Percentiles rank a stretch among this genome's conserved stretches.
These are phyloP conservation scores for Drosophila neocordata DNA, from an alignment of 1,140 invertebrate genomes.

Conservation along the genomic window DNA sequence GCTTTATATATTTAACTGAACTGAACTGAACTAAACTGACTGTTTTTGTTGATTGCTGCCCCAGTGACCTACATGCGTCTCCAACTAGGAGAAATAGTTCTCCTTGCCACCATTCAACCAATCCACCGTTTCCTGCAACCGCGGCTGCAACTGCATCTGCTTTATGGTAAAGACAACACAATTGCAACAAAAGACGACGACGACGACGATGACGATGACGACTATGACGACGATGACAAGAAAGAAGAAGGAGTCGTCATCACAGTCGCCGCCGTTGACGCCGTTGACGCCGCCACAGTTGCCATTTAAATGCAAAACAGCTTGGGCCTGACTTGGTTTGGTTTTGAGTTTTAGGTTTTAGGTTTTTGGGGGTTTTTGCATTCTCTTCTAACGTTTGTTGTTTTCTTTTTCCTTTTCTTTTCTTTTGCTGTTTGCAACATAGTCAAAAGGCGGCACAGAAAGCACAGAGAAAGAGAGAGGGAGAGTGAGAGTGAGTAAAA, in stretches of 20 bases:
- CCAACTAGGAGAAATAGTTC: neutral
- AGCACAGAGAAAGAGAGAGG: neutral
- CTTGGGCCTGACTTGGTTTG: conserved; percentile 46
- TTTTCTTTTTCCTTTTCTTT: neutral
- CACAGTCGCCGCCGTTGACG: conserved; percentile 30
- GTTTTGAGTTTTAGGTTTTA: conserved; percentile 33
- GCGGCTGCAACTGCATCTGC: conserved; percentile 8
- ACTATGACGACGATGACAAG: neutral
- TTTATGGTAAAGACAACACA: conserved; percentile 60
- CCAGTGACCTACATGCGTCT: conserved; percentile 67
- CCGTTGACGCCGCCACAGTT: conserved; percentile 46
- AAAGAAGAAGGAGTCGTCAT: neutral
- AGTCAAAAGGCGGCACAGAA: conserved; percentile 37
- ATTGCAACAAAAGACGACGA: conserved; percentile 54
- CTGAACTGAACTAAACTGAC: conserved; percentile 6
- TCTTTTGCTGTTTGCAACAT: conserved; percentile 22
- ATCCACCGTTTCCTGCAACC: conserved; percentile 11
- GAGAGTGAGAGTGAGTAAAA: neutral
- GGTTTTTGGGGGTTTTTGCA: conserved; percentile 7
- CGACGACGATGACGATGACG: neutral
- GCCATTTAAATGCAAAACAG: conserved; percentile 71
- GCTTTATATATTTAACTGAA: conserved; percentile 25
- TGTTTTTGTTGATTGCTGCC: conserved; percentile 63
- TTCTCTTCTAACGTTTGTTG: neutral
- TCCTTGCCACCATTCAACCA: neutral